phyloP scores from a whole-genome alignment of 2,888 invertebrate genomes.

The Mamestra brassicae region DNA sequence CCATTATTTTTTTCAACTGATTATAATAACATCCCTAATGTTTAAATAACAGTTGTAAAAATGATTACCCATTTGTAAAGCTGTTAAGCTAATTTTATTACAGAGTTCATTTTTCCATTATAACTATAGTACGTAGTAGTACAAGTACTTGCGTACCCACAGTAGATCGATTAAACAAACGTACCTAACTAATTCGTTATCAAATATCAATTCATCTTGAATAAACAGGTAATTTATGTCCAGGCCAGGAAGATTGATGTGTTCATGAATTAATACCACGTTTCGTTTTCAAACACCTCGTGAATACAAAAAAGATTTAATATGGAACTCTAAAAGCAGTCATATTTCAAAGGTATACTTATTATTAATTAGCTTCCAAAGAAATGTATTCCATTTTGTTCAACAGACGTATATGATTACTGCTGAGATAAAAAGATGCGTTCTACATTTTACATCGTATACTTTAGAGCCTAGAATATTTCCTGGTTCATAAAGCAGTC shows the following conservation, averaged over 20 bases:
- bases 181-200: conserved; percentile 52
- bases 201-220: conserved; percentile 79
- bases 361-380: conserved; percentile 61
- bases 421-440: conserved; percentile 64
- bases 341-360: conserved; percentile 52
- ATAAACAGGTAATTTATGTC: conserved; percentile 79
- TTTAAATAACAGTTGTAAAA: no score
- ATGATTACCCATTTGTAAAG: not conserved
- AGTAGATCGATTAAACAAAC: conserved; percentile 32
- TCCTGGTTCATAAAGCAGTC: conserved; percentile 78
- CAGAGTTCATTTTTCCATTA: conserved; percentile 20
- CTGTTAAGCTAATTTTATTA: conserved; percentile 26
- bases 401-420: conserved; percentile 64
- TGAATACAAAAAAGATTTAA: conserved; percentile 61
- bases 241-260: conserved; percentile 79
- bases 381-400: conserved; percentile 58
- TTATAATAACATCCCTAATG: no score
- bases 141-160: conserved; percentile 6
- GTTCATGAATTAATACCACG: conserved; percentile 73
- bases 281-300: conserved; percentile 59
- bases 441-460: conserved; percentile 61
- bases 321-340: conserved; percentile 46
- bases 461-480: conserved; percentile 70
- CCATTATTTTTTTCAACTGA: no score
- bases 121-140: not conserved